Percentiles rank a stretch among this genome's conserved stretches.
Conservation (phyloP, 1,140 invertebrate species). For the Chymomyza costata region DNA sequence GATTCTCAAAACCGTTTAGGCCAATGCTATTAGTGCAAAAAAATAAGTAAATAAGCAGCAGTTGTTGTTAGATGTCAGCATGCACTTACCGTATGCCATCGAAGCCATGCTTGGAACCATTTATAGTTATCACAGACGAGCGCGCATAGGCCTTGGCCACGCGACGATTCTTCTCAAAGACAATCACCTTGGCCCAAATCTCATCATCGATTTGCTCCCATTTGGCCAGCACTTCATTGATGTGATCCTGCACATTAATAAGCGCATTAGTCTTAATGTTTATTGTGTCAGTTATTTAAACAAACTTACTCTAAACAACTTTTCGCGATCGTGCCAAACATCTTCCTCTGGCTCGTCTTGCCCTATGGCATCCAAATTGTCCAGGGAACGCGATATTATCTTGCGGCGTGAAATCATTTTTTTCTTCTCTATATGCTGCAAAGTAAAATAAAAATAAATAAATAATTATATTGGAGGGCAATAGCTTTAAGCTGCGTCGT, state of each 20-base stretch:
- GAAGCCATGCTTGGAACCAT: slow-evolving; percentile 95
- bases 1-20: slow-evolving; percentile 94
- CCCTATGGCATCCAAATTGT: slow-evolving; percentile 87
- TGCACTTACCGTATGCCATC: slow-evolving; percentile 91
- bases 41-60: background rate
- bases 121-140: slow-evolving; percentile 94
- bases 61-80: too few species aligned
- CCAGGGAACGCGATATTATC: slow-evolving; percentile 92
- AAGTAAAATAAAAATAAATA: slow-evolving; percentile 17
- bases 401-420: slow-evolving; percentile 91
- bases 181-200: slow-evolving; percentile 98
- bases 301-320: slow-evolving; percentile 90
- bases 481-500: background rate
- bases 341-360: slow-evolving; percentile 89
- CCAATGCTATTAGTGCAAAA: slow-evolving; percentile 83
- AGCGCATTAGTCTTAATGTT: background rate
- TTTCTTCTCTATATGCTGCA: slow-evolving; percentile 42
- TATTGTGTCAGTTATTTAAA: background rate
- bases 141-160: slow-evolving; percentile 97
- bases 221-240: slow-evolving; percentile 95
- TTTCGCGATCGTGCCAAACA: slow-evolving; percentile 95
- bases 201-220: slow-evolving; percentile 98
- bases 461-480: slow-evolving; percentile 28
- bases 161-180: slow-evolving; percentile 92
- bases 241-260: slow-evolving; percentile 87